Evolutionary conservation across 2,888 invertebrate species (phyloP).

Genomic region (Gasteruption jaculator): DNA sequence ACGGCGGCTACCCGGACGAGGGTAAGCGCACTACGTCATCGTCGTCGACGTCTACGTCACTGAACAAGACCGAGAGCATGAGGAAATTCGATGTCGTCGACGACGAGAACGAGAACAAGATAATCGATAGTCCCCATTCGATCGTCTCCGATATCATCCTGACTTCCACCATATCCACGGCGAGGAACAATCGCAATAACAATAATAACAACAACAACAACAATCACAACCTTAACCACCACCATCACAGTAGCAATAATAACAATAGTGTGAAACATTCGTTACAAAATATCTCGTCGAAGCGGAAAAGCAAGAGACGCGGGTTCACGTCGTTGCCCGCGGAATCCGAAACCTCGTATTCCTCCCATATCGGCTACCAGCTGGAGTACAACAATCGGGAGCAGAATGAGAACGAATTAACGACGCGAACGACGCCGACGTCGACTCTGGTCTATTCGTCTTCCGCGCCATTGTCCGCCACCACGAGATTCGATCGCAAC

Average conservation of each 20-base stretch:
- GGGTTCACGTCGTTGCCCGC: conserved; percentile 22
- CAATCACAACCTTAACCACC: too few relatives aligned
- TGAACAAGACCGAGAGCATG: conserved; percentile 7
- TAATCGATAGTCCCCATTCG: too few relatives aligned
- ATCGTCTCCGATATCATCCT: conserved; percentile 14
- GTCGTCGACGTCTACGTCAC: conserved; percentile 14
- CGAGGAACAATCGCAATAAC: conserved; percentile 11
- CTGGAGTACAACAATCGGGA: conserved; percentile 12
- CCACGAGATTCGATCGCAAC: conserved; percentile 20
- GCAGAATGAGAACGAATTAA: conserved; percentile 23
- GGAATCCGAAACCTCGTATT: conserved; percentile 22
- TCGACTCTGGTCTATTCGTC: conserved; percentile 25
- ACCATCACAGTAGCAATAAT: too few relatives aligned
- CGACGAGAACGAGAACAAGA: too few relatives aligned
- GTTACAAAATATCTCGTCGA: conserved; percentile 24
- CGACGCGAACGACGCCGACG: conserved; percentile 25
- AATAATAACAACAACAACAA: conserved; percentile 13
- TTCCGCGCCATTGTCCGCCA: conserved; percentile 17
- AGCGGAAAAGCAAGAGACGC: conserved; percentile 21
- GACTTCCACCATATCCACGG: conserved; percentile 14
- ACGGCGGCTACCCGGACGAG: conserved; percentile 1
- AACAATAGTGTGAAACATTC: too few relatives aligned
- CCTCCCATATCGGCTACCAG: conserved; percentile 11
- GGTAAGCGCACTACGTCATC: conserved; percentile 15
- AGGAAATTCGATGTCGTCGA: conserved; percentile 10